These are phyloP conservation scores for Periophthalmodon schlosseri DNA, from an alignment of 2,113 vertebrate species.

Conservation along the genomic window DNA sequence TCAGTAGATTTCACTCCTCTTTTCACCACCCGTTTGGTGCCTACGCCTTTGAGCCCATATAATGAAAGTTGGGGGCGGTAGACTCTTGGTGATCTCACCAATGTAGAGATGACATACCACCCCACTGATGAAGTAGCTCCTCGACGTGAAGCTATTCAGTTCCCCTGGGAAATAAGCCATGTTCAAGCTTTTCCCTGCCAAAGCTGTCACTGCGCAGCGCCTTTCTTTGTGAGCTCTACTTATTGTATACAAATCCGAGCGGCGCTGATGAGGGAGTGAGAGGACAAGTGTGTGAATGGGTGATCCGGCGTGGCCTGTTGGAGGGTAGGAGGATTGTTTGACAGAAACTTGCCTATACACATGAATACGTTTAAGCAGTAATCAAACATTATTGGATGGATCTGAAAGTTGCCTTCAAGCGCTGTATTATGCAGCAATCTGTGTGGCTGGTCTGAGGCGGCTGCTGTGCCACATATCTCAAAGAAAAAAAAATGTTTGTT, in stretches of 20 bases:
- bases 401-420: slow-evolving; percentile 49
- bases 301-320: slow-evolving; percentile 12
- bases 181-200: slow-evolving; percentile 53
- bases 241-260: slow-evolving; percentile 73
- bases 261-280: slow-evolving; percentile 31
- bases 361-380: slow-evolving; percentile 65
- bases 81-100: slow-evolving; percentile 51
- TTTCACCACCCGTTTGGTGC: slow-evolving; percentile 24
- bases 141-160: slow-evolving; percentile 39
- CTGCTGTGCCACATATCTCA: slow-evolving; percentile 29
- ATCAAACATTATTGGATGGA: slow-evolving; percentile 61
- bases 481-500: slow-evolving; percentile 45
- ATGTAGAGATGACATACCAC: slow-evolving; percentile 51
- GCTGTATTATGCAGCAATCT: slow-evolving; percentile 61
- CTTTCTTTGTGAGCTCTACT: slow-evolving; percentile 63
- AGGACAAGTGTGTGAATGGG: slow-evolving; percentile 8
- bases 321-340: slow-evolving; percentile 43
- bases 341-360: slow-evolving; percentile 63
- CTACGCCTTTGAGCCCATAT: slow-evolving; percentile 49
- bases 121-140: slow-evolving; percentile 53
- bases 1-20: slow-evolving; percentile 20
- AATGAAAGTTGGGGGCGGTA: slow-evolving; percentile 61
- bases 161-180: slow-evolving; percentile 75
- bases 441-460: slow-evolving; percentile 40
- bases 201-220: slow-evolving; percentile 49